Conservation (phyloP, 2,113 vertebrate genomes). For the Danionella cerebrum region DNA sequence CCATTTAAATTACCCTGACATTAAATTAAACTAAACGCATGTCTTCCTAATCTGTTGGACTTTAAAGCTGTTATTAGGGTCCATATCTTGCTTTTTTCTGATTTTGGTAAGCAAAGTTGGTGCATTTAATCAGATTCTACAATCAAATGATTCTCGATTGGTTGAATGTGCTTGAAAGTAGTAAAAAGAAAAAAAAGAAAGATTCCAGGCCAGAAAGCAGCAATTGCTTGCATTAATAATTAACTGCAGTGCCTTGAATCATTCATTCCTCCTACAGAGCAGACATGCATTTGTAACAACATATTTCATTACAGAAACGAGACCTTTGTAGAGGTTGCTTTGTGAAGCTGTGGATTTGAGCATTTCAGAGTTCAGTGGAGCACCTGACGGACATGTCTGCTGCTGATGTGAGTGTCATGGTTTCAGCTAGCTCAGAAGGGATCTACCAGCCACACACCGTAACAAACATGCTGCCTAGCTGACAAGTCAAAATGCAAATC, state of each 20-base stretch:
- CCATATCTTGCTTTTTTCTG: too few relatives aligned
- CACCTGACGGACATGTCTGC: conserved; percentile 20
- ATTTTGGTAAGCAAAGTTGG: too few relatives aligned
- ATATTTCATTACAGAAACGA: conserved; percentile 39
- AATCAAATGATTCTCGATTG: too few relatives aligned
- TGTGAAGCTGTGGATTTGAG: conserved; percentile 11
- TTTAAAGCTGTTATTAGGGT: too few relatives aligned
- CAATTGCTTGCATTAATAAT: conserved; percentile 36
- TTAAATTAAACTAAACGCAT: too few relatives aligned
- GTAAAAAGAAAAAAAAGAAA: too few relatives aligned
- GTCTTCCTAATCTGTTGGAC: too few relatives aligned
- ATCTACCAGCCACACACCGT: background rate
- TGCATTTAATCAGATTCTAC: too few relatives aligned
- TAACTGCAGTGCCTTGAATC: conserved; percentile 34
- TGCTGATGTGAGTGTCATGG: background rate
- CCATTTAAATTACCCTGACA: too few relatives aligned
- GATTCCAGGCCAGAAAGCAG: conserved; percentile 20
- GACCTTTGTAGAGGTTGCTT: conserved; percentile 21
- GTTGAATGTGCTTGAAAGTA: too few relatives aligned
- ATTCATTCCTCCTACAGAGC: conserved; percentile 35
- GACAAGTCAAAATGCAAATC: background rate
- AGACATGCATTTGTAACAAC: conserved; percentile 31
- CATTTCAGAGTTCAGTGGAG: conserved; percentile 24
- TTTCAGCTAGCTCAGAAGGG: background rate
- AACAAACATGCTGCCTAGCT: background rate